Conservation (phyloP, 2,888 invertebrate species). For the Plebejus melissa region DNA sequence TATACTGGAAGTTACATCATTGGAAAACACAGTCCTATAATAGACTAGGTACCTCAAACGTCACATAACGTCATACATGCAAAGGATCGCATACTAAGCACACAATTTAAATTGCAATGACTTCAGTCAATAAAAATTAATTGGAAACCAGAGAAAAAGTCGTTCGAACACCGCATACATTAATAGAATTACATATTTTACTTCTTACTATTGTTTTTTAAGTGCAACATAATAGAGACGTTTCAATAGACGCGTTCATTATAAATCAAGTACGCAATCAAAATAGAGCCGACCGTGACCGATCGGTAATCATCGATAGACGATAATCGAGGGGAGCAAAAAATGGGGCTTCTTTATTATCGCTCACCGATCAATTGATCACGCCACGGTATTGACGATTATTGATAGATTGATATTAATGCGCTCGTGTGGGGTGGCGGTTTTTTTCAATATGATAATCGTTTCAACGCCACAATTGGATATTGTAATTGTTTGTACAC, state of each 20-base stretch:
- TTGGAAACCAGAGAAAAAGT: background rate
- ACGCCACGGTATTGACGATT: constrained; percentile 70
- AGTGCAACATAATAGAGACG: constrained; percentile 48
- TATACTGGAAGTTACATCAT: background rate
- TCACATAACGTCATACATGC: background rate
- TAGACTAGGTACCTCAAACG: background rate
- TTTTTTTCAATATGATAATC: constrained; percentile 61
- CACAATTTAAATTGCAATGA: constrained; percentile 8
- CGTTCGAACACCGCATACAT: background rate
- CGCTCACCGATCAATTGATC: constrained; percentile 69
- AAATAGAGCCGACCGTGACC: constrained; percentile 53
- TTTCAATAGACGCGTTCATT: constrained; percentile 60
- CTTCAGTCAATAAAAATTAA: constrained; percentile 3
- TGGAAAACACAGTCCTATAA: background rate
- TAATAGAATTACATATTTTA: constrained; percentile 29
- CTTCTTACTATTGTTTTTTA: constrained; percentile 30
- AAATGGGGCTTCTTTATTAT: constrained; percentile 61
- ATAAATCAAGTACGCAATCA: constrained; percentile 57
- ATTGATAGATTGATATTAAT: constrained; percentile 78
- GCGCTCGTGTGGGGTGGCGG: constrained; percentile 58
- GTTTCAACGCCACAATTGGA: constrained; percentile 69
- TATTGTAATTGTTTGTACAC: constrained; percentile 61
- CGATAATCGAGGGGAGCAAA: constrained; percentile 57
- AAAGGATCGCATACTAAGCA: background rate
- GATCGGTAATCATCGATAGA: constrained; percentile 57